A percentile compares a stretch with the other conserved stretches of the same genome.
phyloP scores from a whole-genome alignment of 2,113 vertebrate genomes.

The Turnix velox region DNA sequence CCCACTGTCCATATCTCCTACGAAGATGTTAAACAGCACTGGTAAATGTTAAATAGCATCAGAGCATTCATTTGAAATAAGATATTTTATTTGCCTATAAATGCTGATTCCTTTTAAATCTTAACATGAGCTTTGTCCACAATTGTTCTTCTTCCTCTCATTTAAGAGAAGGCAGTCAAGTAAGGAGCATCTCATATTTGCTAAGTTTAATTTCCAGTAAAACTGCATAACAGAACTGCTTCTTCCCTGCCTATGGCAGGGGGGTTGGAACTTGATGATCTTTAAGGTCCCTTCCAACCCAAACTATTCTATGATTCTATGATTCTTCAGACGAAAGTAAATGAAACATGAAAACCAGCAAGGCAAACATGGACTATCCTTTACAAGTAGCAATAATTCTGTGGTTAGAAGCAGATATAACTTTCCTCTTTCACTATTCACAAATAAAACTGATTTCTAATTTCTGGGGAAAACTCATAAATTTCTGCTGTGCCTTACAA shows the following conservation, averaged over 20 bases:
- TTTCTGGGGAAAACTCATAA: neutral
- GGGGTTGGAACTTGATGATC: too few species aligned
- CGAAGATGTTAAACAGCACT: too few species aligned
- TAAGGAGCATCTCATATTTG: neutral
- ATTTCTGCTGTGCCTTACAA: neutral
- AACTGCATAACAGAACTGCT: neutral
- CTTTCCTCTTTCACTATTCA: neutral
- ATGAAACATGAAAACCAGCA: neutral
- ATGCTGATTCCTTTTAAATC: neutral
- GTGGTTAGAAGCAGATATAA: neutral
- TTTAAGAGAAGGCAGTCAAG: neutral
- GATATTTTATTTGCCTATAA: neutral
- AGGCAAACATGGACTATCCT: neutral
- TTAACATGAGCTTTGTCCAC: neutral
- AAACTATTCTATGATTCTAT: too few species aligned
- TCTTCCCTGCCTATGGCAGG: too few species aligned
- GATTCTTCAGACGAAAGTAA: too few species aligned
- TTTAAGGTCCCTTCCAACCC: too few species aligned
- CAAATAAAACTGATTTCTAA: neutral
- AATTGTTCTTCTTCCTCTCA: neutral
- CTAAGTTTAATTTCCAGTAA: neutral
- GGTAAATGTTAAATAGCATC: too few species aligned
- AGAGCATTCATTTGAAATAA: neutral
- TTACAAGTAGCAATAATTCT: neutral
- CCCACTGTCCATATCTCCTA: too few species aligned